Conservation (phyloP, 53 echinoderm and acorn worm species). For the Astropecten irregularis region DNA sequence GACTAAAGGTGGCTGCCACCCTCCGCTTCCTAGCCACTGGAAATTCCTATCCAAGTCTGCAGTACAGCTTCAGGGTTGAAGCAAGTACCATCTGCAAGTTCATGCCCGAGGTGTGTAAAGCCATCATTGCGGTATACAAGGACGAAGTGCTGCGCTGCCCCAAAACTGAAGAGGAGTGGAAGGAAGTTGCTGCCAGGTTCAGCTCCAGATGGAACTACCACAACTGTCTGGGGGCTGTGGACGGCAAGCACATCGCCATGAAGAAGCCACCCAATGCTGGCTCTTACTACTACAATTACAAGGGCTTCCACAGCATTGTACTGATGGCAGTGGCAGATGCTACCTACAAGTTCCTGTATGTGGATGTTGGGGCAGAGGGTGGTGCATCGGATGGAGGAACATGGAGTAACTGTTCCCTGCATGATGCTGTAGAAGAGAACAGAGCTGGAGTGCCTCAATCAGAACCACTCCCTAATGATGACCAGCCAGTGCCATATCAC, state of each 20-base stretch:
- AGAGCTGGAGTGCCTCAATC: constrained; percentile 12
- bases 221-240: constrained; percentile 44
- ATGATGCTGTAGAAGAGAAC: not conserved
- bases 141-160: constrained; percentile 52
- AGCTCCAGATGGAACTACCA: constrained; percentile 64
- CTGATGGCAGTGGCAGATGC: constrained; percentile 59
- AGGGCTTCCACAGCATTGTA: constrained; percentile 46
- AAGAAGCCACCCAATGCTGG: constrained; percentile 42
- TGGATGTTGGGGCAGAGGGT: too few species aligned
- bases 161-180: constrained; percentile 33
- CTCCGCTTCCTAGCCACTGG: constrained; percentile 59
- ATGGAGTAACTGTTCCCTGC: too few species aligned
- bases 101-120: constrained; percentile 61
- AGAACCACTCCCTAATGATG: constrained; percentile 38
- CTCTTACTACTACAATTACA: constrained; percentile 70
- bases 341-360: too few species aligned
- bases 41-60: constrained; percentile 27
- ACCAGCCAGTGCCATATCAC: not conserved
- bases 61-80: constrained; percentile 49
- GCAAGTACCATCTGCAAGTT: constrained; percentile 52
- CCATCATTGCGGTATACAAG: constrained; percentile 49
- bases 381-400: too few species aligned
- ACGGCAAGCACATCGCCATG: constrained; percentile 62
- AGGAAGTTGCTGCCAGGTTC: constrained; percentile 29
- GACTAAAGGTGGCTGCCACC: constrained; percentile 52